Base-by-base conservation (phyloP, 2,113 vertebrate species). In the Percina caprodes region DNA sequence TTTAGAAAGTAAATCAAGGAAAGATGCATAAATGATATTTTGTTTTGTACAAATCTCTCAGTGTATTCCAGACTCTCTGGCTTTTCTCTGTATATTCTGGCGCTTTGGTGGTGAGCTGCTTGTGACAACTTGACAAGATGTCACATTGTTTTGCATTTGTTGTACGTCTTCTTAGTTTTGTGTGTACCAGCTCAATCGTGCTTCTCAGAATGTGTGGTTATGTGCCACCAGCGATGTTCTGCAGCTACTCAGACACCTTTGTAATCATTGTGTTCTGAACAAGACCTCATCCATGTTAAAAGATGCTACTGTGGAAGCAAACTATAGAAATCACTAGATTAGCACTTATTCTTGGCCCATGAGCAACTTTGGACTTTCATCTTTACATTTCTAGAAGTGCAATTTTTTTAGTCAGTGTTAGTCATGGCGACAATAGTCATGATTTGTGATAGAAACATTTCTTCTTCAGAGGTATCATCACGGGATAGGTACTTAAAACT, bases 81-180 rank as follows among this genome's bases (percentile, higher is more conserved):
- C 80, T 85, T 74, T 59, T 70, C 48, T 82, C 24, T 85, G 77
- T 88, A 81, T 65, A 79, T 84, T 84, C 55, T 88, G 86, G 84
- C 93, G 90, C 88, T 93, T 87, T 73, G 19, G 61, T 88, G 86
- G 80, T 92, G 75, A 89, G 73, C 84, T 87, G 82, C 78, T 86
- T 79, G 86, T 91, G 81, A 42, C 39, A 42, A 42, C 39, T 42
- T 42, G 10, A 11, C 39, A 42, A 42, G 39, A 85, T 86, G 82
- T 93, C 80, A 86, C 67, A 79, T 65, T 71, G 72, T 87, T 84
- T 79, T 81, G 67, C 52, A 42, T 80, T 60, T 61, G 45, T 62
- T 54, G 49, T 74, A 67, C 18, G 5, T 65, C 79, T 70, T 56
- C n/a, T 72, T 63, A 51, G 74, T 68, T 69, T 49, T 62, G 45